Percentiles rank a stretch among this genome's conserved stretches.
Evolutionary conservation across 1,140 invertebrate species (phyloP).

Genomic region (Bursaphelenchus mucronatus): DNA sequence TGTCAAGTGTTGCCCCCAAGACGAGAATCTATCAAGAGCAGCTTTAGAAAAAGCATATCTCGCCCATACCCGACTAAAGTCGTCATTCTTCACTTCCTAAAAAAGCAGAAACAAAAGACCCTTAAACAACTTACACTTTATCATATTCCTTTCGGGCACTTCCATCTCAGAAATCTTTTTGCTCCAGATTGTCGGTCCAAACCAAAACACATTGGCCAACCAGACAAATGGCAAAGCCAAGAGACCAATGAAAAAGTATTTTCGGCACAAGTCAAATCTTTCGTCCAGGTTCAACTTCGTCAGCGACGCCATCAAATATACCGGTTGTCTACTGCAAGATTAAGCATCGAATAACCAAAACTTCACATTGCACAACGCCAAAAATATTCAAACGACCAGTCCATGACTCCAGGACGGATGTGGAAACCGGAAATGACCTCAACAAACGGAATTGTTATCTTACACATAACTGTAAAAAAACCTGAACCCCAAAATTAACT

Average conservation of each 20-base stretch:
- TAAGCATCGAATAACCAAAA: neutral
- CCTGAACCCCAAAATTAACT: neutral
- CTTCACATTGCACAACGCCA: neutral
- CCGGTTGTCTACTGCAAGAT: neutral
- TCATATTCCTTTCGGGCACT: slow-evolving; percentile 9
- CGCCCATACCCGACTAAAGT: too few species aligned
- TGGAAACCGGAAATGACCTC: neutral
- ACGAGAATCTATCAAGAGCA: too few species aligned
- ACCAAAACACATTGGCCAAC: slow-evolving; percentile 49
- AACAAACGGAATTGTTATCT: slow-evolving; percentile 9
- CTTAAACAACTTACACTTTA: slow-evolving; percentile 8
- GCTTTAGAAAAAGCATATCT: too few species aligned
- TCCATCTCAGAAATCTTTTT: neutral
- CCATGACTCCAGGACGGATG: neutral
- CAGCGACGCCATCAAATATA: slow-evolving; percentile 2
- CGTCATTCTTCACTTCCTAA: too few species aligned
- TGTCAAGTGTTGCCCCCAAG: too few species aligned
- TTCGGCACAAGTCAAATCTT: slow-evolving; percentile 41
- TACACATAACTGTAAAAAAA: slow-evolving; percentile 1
- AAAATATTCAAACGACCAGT: neutral
- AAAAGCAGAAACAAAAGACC: too few species aligned
- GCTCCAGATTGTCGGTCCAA: slow-evolving; percentile 26
- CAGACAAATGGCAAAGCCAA: slow-evolving; percentile 47
- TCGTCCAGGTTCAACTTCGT: slow-evolving; percentile 24
- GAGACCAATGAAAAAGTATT: slow-evolving; percentile 48